Evolutionary conservation across 2,113 vertebrate genomes (phyloP), one percentile per base, ranked within the genome.

Genomic region (Microcebus lehilahytsara): DNA sequence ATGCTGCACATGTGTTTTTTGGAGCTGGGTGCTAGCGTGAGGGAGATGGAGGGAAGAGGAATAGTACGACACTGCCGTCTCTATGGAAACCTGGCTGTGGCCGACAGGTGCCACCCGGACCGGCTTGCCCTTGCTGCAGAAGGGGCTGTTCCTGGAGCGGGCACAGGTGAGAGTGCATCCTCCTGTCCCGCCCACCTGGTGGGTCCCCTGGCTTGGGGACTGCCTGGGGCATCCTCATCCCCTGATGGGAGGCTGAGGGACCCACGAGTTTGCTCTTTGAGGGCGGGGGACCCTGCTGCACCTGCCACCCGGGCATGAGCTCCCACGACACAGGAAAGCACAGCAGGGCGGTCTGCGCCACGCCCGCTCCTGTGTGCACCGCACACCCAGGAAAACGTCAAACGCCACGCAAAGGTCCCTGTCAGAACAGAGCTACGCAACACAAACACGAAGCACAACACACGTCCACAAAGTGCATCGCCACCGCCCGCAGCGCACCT

Each of bases 341-440:
- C 67, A 77, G 97, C 89, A 78, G 79, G 81, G 81, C 94, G 0
- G 66, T 93, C 96, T 37, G 88, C 67, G 90, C 93, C 7, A 0
- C 5, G 16, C 83, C 75, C 89, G 6, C 37, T 40, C 91, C 91
- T 7, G 72, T 88, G 97, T 85, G 95, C 97, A 97, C 96, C 93
- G 98, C 97, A 96, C 98, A 96, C 97, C 60, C 95, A 84, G 53
- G 51, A 49, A 27, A 78, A 98, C 89, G 90, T 90, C 77, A 97
- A 96, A 95, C 89, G 95, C 40, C 12, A 27, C 94, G 89, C 97
- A 96, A 93, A 66, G 58, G 88, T 92, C 93, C 34, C 93, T 92
- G 96, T 58, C 34, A 97, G 98, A 94, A 94, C 83, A 97, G 92
- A 85, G 46, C 81, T 91, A 87, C 22, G 64, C 58, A 81, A 94